Evolutionary conservation across 2,888 invertebrate species (phyloP), one percentile per base, ranked within the genome.

Genomic region (Alloplasta piceator): DNA sequence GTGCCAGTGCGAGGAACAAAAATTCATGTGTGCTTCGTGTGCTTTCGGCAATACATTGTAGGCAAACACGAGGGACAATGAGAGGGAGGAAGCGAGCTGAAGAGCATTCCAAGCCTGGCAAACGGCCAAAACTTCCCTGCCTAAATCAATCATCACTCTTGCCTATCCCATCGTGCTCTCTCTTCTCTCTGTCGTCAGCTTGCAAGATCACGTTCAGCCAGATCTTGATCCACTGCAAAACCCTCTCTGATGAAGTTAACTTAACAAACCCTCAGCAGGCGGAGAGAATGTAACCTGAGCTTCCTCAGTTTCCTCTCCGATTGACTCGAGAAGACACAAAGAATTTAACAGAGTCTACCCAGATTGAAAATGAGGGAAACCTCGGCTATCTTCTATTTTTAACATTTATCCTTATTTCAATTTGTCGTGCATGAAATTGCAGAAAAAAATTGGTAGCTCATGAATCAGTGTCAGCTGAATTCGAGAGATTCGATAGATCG

Each of bases 61-160:
- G 61, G 43, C 26, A 52, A 67, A 58, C 39, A 41, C 9, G 36
- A 26, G 6, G 41, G 73, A 26, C 36, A 66, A 52, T 46, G 63
- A 46, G 58, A 43, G 16, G 16, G 36, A 46, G 41, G 36, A 12
- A 5, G 52, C 50, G 38, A 12, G n/a, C 5, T 12, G 50, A 39
- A 12, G 52, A 41, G 39, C 63, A 73, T 68, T 50, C 78, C 14
- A 78, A 63, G 70, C 55, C 75, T 84, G 85, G 84, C 84, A 68
- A 68, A 67, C 56, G 63, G 84, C 85, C 85, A 85, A 77, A 84
- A 78, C 80, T 83, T 80, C 73, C 63, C 82, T 83, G 82, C 83
- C 83, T 84, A 82, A 85, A 85, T 85, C 85, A 85, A 85, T 85
- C 84, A 80, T 84, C 78, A 83, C 82, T 74, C 66, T 68, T 72